Evolutionary conservation across 1,140 invertebrate genomes (phyloP).

Genomic region (Cherax destructor): DNA sequence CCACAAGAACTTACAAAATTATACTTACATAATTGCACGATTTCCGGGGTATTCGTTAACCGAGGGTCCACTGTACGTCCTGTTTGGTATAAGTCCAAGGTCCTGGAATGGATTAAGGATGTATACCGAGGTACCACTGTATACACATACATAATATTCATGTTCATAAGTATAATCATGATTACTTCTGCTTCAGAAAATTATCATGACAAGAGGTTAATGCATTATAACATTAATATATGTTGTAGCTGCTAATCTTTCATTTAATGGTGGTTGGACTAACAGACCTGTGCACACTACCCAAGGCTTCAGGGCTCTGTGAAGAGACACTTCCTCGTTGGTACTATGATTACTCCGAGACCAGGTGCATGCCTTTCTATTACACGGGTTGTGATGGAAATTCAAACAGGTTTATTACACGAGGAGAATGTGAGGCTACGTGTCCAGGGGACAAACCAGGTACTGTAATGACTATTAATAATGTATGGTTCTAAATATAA

Average conservation of each 20-base stretch:
- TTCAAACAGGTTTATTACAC: slow-evolving; percentile 85
- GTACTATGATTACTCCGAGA: slow-evolving; percentile 90
- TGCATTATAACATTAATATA: slow-evolving; percentile 1
- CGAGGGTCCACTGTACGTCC: no score
- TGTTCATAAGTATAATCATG: no score
- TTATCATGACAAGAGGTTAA: neutral
- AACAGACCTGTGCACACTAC: slow-evolving; percentile 83
- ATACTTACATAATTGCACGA: no score
- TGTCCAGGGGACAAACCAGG: slow-evolving; percentile 84
- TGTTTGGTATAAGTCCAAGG: no score
- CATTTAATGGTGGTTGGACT: slow-evolving; percentile 9
- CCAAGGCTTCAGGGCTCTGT: slow-evolving; percentile 87
- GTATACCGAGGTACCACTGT: no score
- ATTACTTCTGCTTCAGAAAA: no score
- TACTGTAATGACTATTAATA: neutral
- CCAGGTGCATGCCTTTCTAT: slow-evolving; percentile 95
- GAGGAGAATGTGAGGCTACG: slow-evolving; percentile 85
- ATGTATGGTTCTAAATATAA: neutral
- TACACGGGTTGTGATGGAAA: slow-evolving; percentile 91
- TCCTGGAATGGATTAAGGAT: no score
- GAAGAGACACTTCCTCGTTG: slow-evolving; percentile 85
- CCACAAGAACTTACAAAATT: no score
- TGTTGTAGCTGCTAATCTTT: neutral
- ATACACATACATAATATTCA: no score
- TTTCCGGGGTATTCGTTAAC: no score